Evolutionary conservation across 2,113 vertebrate genomes (phyloP).

Genomic region (Furnarius figulus): DNA sequence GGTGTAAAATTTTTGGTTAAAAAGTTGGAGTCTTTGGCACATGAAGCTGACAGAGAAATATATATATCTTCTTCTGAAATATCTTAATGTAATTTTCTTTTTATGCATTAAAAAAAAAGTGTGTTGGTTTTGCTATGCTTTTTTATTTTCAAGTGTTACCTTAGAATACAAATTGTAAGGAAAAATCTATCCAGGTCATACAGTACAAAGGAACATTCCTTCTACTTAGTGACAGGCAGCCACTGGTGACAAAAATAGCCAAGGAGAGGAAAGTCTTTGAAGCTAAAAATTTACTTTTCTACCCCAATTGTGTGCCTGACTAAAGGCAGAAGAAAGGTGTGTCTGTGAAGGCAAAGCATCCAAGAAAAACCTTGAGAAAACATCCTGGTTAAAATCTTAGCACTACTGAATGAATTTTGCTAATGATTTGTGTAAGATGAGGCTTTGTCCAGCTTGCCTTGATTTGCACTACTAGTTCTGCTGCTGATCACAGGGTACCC

Average conservation of each 20-base stretch:
- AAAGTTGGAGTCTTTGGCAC: background rate
- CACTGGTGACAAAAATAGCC: background rate
- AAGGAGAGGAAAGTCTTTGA: background rate
- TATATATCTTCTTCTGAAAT: background rate
- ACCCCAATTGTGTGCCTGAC: background rate
- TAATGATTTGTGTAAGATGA: fast-evolving
- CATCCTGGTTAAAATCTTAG: background rate
- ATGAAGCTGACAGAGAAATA: constrained; percentile 11
- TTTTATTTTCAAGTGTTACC: background rate
- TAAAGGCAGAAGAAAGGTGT: background rate
- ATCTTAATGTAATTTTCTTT: background rate
- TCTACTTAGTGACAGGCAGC: background rate
- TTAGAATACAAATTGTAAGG: background rate
- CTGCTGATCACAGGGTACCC: background rate
- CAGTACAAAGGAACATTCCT: background rate
- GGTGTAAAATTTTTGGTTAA: background rate
- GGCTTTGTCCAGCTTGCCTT: background rate
- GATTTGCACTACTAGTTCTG: background rate
- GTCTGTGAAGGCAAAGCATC: background rate
- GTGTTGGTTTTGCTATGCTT: background rate
- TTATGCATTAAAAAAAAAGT: background rate
- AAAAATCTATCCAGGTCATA: background rate
- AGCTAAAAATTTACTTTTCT: background rate
- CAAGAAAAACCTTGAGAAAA: background rate
- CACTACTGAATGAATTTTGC: background rate